Conservation (phyloP, 2,797 vertebrate genomes). For the Tenualosa ilisha region DNA sequence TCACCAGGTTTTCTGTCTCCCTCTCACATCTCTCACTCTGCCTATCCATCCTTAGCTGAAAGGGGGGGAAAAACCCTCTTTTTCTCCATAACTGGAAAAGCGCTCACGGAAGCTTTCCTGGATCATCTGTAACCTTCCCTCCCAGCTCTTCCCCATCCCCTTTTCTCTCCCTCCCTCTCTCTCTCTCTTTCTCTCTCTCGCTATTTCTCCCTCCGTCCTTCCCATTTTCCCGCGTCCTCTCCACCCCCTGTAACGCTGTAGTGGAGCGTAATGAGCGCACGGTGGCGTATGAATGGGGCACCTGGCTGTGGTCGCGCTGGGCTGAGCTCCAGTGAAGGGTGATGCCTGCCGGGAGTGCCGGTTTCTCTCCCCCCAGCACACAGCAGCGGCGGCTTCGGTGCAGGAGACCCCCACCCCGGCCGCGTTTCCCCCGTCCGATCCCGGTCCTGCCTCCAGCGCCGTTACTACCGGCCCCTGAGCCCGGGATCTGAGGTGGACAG, state of each 20-base stretch:
- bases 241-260: slow-evolving; percentile 56
- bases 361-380: slow-evolving; percentile 50
- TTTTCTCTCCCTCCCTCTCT: not conserved
- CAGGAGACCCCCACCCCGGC: slow-evolving; percentile 24
- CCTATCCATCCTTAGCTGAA: slow-evolving; percentile 39
- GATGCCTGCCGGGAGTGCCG: slow-evolving; percentile 90
- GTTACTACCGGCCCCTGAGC: slow-evolving; percentile 1
- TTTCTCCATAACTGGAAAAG: slow-evolving; percentile 8
- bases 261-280: slow-evolving; percentile 85
- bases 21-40: slow-evolving; percentile 19
- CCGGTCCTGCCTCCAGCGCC: slow-evolving; percentile 5
- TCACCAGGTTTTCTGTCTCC: not conserved
- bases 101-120: not conserved
- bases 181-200: slow-evolving; percentile 55
- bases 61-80: not conserved
- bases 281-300: slow-evolving; percentile 89
- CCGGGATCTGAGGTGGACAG: slow-evolving; percentile 2
- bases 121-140: slow-evolving; percentile 8
- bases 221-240: slow-evolving; percentile 57
- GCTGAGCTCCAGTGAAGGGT: slow-evolving; percentile 91
- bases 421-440: slow-evolving; percentile 10
- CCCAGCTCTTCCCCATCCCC: not conserved
- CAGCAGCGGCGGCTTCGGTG: slow-evolving; percentile 44
- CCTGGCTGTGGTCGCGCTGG: slow-evolving; percentile 80
- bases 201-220: slow-evolving; percentile 44